These are phyloP conservation scores for Leuctra nigra DNA, from an alignment of 2,888 invertebrate species.

Conservation along the genomic window DNA sequence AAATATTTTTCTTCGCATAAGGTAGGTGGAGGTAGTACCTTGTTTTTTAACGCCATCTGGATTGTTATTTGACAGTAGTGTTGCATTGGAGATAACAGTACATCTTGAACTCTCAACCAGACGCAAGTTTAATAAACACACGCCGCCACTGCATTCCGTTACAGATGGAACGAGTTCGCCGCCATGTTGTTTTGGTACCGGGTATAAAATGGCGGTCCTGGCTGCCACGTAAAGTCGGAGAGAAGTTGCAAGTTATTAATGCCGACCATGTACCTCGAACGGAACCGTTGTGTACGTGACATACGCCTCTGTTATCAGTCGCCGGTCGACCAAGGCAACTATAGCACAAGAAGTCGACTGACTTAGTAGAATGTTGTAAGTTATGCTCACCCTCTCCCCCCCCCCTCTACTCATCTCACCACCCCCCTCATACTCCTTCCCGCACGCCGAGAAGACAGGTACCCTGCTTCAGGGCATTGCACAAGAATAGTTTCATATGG, in stretches of 20 bases:
- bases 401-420: not conserved
- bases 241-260: constrained; percentile 3
- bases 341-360: not conserved
- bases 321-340: too few relatives aligned
- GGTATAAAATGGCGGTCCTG: not conserved
- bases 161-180: not conserved
- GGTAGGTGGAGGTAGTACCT: too few relatives aligned
- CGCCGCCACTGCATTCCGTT: too few relatives aligned
- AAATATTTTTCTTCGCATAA: too few relatives aligned
- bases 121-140: too few relatives aligned
- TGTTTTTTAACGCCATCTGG: too few relatives aligned
- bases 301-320: constrained; percentile 2
- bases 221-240: not conserved
- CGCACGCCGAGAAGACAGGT: not conserved
- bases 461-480: not conserved
- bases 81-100: too few relatives aligned
- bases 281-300: constrained; percentile 9
- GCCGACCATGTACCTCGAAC: constrained; percentile 11
- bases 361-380: constrained; percentile 5
- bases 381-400: not conserved
- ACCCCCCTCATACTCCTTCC: not conserved
- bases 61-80: too few relatives aligned
- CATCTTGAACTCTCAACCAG: too few relatives aligned
- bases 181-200: not conserved
- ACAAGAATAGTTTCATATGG: not conserved